These are phyloP conservation scores for Seira ritae DNA, from an alignment of 2,888 invertebrate species.

Conservation along the genomic window DNA sequence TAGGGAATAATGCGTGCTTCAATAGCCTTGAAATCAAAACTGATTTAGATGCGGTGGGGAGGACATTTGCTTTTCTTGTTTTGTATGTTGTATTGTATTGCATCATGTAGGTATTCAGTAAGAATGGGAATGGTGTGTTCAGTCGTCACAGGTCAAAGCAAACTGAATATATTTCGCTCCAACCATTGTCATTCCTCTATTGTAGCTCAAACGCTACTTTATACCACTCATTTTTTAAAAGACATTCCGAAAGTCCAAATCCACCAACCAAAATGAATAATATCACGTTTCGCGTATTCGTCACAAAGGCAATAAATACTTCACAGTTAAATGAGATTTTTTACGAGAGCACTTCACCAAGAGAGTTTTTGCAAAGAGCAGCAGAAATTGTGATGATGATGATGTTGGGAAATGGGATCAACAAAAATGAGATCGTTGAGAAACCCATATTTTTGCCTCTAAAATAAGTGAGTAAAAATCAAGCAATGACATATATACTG, in stretches of 20 bases:
- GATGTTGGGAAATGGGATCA: constrained; percentile 42
- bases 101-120: too few species aligned
- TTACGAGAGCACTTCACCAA: constrained; percentile 36
- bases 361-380: constrained; percentile 43
- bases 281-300: constrained; percentile 45
- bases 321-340: constrained; percentile 42
- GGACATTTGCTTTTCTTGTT: background rate
- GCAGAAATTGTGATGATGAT: constrained; percentile 30
- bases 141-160: background rate
- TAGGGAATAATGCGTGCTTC: background rate
- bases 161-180: background rate
- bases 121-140: background rate
- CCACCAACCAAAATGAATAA: too few species aligned
- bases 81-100: background rate
- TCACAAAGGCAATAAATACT: constrained; percentile 47
- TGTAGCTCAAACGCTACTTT: background rate
- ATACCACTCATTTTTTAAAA: too few species aligned
- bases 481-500: constrained; percentile 32
- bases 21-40: constrained; percentile 1
- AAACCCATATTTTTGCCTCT: constrained; percentile 17
- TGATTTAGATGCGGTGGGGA: background rate
- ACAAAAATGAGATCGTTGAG: constrained; percentile 26
- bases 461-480: constrained; percentile 33
- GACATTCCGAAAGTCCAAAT: constrained; percentile 36
- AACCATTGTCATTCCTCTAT: background rate